Base-by-base conservation (phyloP, 2,797 vertebrate species). In the Etheostoma perlongum region DNA sequence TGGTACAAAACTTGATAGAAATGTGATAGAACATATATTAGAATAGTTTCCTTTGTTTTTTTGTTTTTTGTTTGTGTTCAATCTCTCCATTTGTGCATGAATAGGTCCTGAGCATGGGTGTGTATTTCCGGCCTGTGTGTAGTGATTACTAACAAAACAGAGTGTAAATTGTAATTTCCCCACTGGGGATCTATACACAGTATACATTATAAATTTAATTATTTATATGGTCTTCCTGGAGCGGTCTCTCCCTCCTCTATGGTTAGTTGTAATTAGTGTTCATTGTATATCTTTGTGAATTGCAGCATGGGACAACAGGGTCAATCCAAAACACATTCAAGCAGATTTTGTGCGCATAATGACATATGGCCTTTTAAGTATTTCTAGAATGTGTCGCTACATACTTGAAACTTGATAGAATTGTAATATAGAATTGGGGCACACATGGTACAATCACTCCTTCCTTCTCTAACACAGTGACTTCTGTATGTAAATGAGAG, bases 1-100 rank as follows among this genome's bases (percentile, higher is more conserved):
- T 40, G 36, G 36, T 40, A 13, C 11, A 52, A 52, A 21, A 23
- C 51, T 6, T 52, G 27, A 27, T 27, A 27, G 27, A 27, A 27
- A 27, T 27, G 21, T 7, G 49, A 21, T 12, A 4, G 25, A 52
- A 10, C 10, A 25, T 14, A 40, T 40, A 40, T 40, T 10, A 40
- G 36, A 40, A 40, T 40, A 40, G 36, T 40, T 40, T 11, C 55
- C 46, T 36, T 49, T 55, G 61, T 75, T 55, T 70, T 14, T 49
- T 30, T 25, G 25, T 25, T 25, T 25, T 25, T 25, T 25, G 25
- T 27, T 27, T 27, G 27, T 27, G 3, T 27, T 27, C 27, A 27
- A 27, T 27, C 27, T 27, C 4, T 27, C 27, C 27, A 4, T 27
- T 27, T 27, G 27, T 27, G 27, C 27, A 27, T 27, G 27, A 27